A percentile compares a stretch with the other conserved stretches of the same genome.
phyloP scores from a whole-genome alignment of 2,888 invertebrate genomes.

The Drosophila setosimentum region DNA sequence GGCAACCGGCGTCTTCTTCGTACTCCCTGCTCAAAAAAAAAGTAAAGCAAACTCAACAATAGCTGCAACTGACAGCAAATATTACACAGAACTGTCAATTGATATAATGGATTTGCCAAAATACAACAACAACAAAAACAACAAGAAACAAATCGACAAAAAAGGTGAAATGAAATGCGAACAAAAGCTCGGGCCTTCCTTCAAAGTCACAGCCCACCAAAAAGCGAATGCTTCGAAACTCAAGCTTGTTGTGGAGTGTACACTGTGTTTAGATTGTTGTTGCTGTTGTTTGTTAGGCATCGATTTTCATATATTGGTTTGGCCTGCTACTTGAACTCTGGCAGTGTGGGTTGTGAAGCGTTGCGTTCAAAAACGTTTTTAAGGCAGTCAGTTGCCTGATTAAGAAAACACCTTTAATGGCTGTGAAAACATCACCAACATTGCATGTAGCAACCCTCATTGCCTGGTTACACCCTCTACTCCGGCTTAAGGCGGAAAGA shows the following conservation, averaged over 20 bases:
- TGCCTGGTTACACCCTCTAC: slow-evolving; percentile 31
- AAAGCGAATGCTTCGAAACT: slow-evolving; percentile 41
- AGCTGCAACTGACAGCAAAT: slow-evolving; percentile 85
- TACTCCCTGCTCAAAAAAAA: slow-evolving; percentile 28
- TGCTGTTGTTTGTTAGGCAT: slow-evolving; percentile 58
- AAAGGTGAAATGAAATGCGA: slow-evolving; percentile 68
- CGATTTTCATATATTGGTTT: slow-evolving; percentile 61
- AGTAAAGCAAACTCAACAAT: slow-evolving; percentile 66
- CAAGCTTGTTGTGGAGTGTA: slow-evolving; percentile 62
- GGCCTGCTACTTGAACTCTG: slow-evolving; percentile 56
- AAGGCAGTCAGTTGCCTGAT: slow-evolving; percentile 53
- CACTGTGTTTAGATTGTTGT: slow-evolving; percentile 45
- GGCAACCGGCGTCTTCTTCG: slow-evolving; percentile 31
- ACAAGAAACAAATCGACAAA: slow-evolving; percentile 34
- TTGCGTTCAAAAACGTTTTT: slow-evolving; percentile 23
- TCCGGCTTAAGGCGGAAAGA: background rate
- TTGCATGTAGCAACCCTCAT: slow-evolving; percentile 42
- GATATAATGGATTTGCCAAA: slow-evolving; percentile 84
- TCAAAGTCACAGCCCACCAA: slow-evolving; percentile 34
- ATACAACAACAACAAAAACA: slow-evolving; percentile 52
- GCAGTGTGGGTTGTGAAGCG: slow-evolving; percentile 13
- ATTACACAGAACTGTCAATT: slow-evolving; percentile 84
- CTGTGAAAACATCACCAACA: slow-evolving; percentile 34
- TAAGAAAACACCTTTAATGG: slow-evolving; percentile 56
- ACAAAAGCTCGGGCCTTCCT: slow-evolving; percentile 73